Conservation (phyloP, 2,888 invertebrate species). For the Heliconius erato region DNA sequence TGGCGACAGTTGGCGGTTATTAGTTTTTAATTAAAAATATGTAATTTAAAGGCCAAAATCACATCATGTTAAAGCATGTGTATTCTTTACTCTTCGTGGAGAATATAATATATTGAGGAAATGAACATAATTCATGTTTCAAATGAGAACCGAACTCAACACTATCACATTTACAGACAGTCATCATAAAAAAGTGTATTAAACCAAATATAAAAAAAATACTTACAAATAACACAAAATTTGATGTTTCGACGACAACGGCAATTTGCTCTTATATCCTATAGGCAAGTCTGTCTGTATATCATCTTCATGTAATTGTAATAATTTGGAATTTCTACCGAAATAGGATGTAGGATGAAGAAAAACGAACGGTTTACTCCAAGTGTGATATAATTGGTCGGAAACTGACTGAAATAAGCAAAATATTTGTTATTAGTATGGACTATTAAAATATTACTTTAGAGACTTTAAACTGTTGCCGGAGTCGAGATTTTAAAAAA, state of each 20-base stretch:
- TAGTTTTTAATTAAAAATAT: too few relatives aligned
- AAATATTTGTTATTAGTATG: not conserved
- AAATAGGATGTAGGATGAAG: slow-evolving; percentile 97
- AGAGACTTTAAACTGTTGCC: too few relatives aligned
- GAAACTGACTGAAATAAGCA: slow-evolving; percentile 86
- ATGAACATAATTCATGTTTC: too few relatives aligned
- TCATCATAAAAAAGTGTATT: not conserved
- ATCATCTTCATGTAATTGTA: slow-evolving; percentile 92
- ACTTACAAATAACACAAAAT: slow-evolving; percentile 94
- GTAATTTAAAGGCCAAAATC: too few relatives aligned
- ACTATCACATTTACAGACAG: not conserved
- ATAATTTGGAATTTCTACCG: slow-evolving; percentile 91
- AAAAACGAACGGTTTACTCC: slow-evolving; percentile 94
- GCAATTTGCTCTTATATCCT: slow-evolving; percentile 88
- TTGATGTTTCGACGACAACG: slow-evolving; percentile 94
- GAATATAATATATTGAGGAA: too few relatives aligned
- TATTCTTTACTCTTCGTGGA: too few relatives aligned
- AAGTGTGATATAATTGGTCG: slow-evolving; percentile 94
- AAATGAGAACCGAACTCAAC: too few relatives aligned
- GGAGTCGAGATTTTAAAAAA: too few relatives aligned
- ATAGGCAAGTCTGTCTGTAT: slow-evolving; percentile 87
- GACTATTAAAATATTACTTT: not conserved
- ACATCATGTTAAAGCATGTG: too few relatives aligned
- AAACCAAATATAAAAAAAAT: slow-evolving; percentile 3
- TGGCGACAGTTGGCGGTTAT: too few relatives aligned